Conservation (phyloP, 2,797 vertebrate species). For the Dermochelys coriacea region DNA sequence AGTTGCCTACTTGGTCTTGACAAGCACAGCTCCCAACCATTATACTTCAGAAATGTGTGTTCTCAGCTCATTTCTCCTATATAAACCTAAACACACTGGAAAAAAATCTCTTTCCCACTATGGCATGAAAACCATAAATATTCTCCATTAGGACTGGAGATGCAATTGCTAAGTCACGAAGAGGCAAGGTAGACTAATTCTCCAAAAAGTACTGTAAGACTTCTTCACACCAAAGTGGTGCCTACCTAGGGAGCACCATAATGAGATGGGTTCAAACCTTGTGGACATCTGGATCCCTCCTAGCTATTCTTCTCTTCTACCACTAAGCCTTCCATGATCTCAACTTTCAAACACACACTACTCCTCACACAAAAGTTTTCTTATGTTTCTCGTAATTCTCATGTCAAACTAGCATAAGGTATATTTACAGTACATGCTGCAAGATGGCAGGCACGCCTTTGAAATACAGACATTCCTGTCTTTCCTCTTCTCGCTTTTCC, state of each 20-base stretch:
- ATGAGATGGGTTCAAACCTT: not conserved
- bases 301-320: not conserved
- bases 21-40: not conserved
- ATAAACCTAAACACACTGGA: not conserved
- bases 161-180: not conserved
- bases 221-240: not conserved
- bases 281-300: not conserved
- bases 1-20: rapidly evolving
- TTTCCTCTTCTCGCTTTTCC: not conserved
- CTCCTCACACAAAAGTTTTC: not conserved
- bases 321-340: not conserved
- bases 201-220: not conserved
- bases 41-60: not conserved
- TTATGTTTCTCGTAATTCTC: not conserved
- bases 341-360: not conserved
- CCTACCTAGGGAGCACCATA: rapidly evolving
- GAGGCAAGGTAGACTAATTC: not conserved
- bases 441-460: too few relatives aligned
- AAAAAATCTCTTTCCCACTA: not conserved
- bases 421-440: not conserved
- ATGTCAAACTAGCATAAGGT: too few relatives aligned
- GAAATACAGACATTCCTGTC: too few relatives aligned
- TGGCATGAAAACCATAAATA: not conserved
- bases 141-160: not conserved
- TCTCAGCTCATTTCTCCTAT: not conserved